Percentiles rank a stretch among this genome's conserved stretches.
phyloP scores from a whole-genome alignment of 1,140 invertebrate genomes.

The Lordiphosa stackelbergi region DNA sequence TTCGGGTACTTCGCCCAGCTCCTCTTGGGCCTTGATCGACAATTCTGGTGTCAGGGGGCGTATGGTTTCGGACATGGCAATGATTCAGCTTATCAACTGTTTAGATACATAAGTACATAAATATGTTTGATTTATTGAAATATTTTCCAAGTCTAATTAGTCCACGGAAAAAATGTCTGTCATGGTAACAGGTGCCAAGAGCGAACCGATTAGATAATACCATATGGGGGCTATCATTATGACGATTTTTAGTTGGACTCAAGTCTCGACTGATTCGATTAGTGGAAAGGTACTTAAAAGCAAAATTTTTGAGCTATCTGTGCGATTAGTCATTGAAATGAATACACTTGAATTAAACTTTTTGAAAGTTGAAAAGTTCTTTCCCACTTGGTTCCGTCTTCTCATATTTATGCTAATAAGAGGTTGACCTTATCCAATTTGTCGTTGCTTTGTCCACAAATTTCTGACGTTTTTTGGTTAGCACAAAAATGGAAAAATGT shows the following conservation, averaged over 20 bases:
- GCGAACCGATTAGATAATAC: conserved; percentile 43
- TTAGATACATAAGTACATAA: conserved; percentile 22
- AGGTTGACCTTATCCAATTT: too few species aligned
- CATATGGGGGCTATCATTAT: conserved; percentile 21
- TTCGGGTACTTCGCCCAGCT: conserved; percentile 81
- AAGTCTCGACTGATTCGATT: too few species aligned
- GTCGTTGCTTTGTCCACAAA: too few species aligned
- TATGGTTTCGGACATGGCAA: conserved; percentile 47
- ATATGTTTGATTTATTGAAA: conserved; percentile 64
- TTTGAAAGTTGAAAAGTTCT: too few species aligned
- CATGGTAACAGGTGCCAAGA: conserved; percentile 20
- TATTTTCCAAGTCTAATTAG: conserved; percentile 32
- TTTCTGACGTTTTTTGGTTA: too few species aligned
- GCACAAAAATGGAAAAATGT: too few species aligned
- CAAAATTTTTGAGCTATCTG: too few species aligned
- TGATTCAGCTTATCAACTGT: conserved; percentile 20
- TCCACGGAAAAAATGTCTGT: conserved; percentile 22
- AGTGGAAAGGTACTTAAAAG: too few species aligned
- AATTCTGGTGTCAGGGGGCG: conserved; percentile 76
- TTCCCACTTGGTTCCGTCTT: too few species aligned
- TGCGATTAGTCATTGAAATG: conserved; percentile 2
- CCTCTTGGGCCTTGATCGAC: conserved; percentile 78
- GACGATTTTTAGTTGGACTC: too few species aligned
- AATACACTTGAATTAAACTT: too few species aligned
- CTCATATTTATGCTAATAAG: too few species aligned